Percentiles rank a stretch among this genome's conserved stretches.
These are phyloP conservation scores for Falco concolor DNA, from an alignment of 2,797 vertebrate species.

Conservation along the genomic window DNA sequence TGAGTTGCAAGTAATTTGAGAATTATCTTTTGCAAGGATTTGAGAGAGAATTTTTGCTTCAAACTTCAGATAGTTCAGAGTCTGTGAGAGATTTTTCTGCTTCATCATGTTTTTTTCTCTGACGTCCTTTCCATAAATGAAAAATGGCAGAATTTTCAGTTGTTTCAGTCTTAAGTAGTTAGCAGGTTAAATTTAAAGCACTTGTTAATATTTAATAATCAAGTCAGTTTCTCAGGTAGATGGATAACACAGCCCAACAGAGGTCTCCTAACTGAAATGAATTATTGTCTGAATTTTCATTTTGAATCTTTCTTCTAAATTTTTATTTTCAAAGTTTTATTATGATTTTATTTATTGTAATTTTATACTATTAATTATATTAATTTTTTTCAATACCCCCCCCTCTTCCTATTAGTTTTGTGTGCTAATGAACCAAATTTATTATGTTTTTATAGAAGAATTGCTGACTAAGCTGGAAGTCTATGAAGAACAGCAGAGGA, in stretches of 20 bases:
- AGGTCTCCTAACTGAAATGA: background rate
- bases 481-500: slow-evolving; percentile 89
- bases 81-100: background rate
- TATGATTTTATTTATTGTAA: too few relatives aligned
- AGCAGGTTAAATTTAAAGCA: background rate
- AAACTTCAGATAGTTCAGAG: background rate
- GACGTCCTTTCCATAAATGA: background rate
- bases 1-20: background rate
- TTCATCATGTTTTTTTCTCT: background rate
- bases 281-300: background rate
- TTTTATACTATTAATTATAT: too few relatives aligned
- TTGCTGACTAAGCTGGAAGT: slow-evolving; percentile 83
- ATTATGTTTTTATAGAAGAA: slow-evolving; percentile 71
- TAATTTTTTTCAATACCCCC: too few relatives aligned
- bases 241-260: background rate
- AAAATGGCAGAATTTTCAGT: background rate
- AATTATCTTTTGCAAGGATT: background rate
- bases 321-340: background rate
- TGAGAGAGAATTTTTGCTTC: background rate
- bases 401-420: background rate
- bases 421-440: background rate
- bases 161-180: background rate
- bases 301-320: background rate
- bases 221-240: background rate
- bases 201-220: background rate